These are phyloP conservation scores for Scaptomyza reducta DNA, from an alignment of 2,888 invertebrate genomes.

Conservation along the genomic window DNA sequence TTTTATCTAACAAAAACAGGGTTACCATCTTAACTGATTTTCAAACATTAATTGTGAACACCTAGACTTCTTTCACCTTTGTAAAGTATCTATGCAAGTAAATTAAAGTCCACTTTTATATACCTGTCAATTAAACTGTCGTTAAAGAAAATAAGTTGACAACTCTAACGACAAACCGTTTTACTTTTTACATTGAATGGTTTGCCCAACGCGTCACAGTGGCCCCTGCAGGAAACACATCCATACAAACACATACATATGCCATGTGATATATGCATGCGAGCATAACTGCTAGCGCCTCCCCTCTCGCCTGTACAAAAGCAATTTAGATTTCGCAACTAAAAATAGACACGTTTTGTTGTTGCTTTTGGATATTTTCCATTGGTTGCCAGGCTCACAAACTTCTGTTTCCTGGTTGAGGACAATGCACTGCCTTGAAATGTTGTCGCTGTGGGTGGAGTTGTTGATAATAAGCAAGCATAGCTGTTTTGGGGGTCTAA, in stretches of 20 bases:
- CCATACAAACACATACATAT: background rate
- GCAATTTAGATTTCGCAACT: conserved; percentile 64
- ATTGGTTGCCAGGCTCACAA: conserved; percentile 56
- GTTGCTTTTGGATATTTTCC: conserved; percentile 33
- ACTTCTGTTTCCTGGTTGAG: conserved; percentile 55
- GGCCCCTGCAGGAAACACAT: conserved; percentile 13
- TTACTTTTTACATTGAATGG: conserved; percentile 9
- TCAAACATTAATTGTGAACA: no score
- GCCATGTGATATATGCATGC: conserved; percentile 2
- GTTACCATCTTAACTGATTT: conserved; percentile 23
- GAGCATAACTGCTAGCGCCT: conserved; percentile 48
- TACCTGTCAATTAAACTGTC: no score
- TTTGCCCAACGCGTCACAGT: conserved; percentile 4
- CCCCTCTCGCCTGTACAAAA: conserved; percentile 26
- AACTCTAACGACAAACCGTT: background rate
- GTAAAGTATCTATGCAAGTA: no score
- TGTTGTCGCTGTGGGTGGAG: conserved; percentile 17
- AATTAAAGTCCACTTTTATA: no score
- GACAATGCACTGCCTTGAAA: conserved; percentile 78
- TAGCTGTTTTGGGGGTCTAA: conserved; percentile 1
- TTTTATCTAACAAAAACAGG: conserved; percentile 36
- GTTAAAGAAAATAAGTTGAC: background rate
- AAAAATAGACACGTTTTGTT: conserved; percentile 62
- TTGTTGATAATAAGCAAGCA: conserved; percentile 5
- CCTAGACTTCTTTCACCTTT: no score